phyloP scores from a whole-genome alignment of 2,797 vertebrate species.

The Hoplostethus mediterraneus region DNA sequence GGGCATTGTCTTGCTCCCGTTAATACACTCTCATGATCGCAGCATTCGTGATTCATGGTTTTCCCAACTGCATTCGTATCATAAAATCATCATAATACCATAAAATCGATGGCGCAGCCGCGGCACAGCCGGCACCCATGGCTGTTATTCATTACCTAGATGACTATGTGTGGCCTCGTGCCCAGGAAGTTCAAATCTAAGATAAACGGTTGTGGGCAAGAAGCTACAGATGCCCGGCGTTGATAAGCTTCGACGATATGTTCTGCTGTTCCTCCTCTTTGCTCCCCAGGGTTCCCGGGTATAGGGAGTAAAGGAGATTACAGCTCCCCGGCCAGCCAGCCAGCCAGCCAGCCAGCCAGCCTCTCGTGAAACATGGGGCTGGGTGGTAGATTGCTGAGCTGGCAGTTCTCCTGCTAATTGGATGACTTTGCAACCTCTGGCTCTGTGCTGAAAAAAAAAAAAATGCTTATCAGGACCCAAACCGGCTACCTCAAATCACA shows the following conservation, averaged over 20 bases:
- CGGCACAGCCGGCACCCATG: slow-evolving; percentile 15
- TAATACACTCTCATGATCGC: not conserved
- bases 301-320: slow-evolving; percentile 69
- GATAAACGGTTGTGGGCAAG: slow-evolving; percentile 63
- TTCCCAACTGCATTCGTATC: not conserved
- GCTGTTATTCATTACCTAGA: slow-evolving; percentile 41
- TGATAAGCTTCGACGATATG: slow-evolving; percentile 70
- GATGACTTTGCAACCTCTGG: slow-evolving; percentile 79
- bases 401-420: slow-evolving; percentile 73
- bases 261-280: slow-evolving; percentile 54
- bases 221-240: slow-evolving; percentile 60
- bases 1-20: not conserved
- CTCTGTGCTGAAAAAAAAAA: slow-evolving; percentile 66
- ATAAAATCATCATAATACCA: no score
- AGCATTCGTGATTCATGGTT: not conserved
- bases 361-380: slow-evolving; percentile 65
- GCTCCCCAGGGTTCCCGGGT: slow-evolving; percentile 63
- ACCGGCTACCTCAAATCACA: slow-evolving; percentile 53
- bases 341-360: slow-evolving; percentile 3
- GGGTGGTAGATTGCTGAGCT: slow-evolving; percentile 75
- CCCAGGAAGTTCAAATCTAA: slow-evolving; percentile 71
- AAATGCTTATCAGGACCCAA: slow-evolving; percentile 65
- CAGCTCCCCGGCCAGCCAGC: slow-evolving; percentile 46
- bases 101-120: slow-evolving; percentile 9
- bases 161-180: slow-evolving; percentile 57